Conservation (phyloP, 2,888 invertebrate species). For the Scotopteryx bipunctaria region DNA sequence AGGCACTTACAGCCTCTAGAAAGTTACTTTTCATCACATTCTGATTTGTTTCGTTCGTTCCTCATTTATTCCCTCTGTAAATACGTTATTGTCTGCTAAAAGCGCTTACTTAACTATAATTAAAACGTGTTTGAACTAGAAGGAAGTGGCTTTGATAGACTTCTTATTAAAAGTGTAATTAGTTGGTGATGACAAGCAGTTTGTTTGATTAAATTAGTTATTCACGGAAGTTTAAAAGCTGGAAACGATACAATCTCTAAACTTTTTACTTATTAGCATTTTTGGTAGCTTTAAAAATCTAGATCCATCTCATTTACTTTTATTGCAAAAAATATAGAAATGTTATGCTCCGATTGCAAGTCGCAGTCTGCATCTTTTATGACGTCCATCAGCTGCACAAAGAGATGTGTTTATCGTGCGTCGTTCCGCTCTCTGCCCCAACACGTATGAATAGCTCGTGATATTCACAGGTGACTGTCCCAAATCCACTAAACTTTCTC, state of each 20-base stretch:
- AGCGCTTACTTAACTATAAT: slow-evolving; percentile 28
- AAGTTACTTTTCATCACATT: slow-evolving; percentile 29
- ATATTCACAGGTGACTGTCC: slow-evolving; percentile 37
- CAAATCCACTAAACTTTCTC: slow-evolving; percentile 51
- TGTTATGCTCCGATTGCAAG: slow-evolving; percentile 32
- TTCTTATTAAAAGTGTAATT: slow-evolving; percentile 28
- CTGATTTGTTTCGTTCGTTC: slow-evolving; percentile 30
- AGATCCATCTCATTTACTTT: slow-evolving; percentile 3
- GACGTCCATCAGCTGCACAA: slow-evolving; percentile 33
- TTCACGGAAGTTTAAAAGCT: background rate
- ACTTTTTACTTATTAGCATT: slow-evolving; percentile 10
- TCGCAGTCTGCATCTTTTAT: slow-evolving; percentile 28
- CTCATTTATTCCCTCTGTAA: slow-evolving; percentile 43
- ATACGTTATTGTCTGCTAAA: slow-evolving; percentile 36
- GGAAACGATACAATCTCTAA: slow-evolving; percentile 1
- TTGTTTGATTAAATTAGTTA: slow-evolving; percentile 26
- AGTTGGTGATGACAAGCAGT: slow-evolving; percentile 29
- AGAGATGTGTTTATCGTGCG: slow-evolving; percentile 32
- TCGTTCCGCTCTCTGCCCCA: slow-evolving; percentile 48
- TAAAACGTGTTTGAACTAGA: slow-evolving; percentile 32
- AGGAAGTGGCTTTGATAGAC: slow-evolving; percentile 40
- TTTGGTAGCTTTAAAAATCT: slow-evolving; percentile 9
- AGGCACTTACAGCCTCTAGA: slow-evolving; percentile 33
- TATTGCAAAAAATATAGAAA: slow-evolving; percentile 22
- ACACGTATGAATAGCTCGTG: slow-evolving; percentile 36